Base-by-base conservation (phyloP, 2,113 vertebrate species). In the Brachypodius melanocephalos region DNA sequence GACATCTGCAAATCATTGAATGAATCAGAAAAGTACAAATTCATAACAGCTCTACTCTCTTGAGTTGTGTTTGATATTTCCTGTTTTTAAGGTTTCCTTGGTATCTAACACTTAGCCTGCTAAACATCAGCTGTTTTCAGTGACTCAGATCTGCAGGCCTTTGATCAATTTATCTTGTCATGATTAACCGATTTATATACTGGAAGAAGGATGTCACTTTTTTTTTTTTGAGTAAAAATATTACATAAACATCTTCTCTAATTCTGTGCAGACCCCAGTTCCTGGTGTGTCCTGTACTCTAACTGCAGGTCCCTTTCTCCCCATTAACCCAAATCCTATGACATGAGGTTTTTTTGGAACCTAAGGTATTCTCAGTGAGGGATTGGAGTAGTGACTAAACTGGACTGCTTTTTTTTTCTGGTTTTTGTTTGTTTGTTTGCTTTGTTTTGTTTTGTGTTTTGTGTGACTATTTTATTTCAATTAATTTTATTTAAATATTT, bases 41-140 rank as follows among this genome's bases (percentile, higher is more conserved):
- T 97, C 96, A 94, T 94, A 96, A 72, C 97, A 97, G 97, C 96
- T 95, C 86, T 88, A 54, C 94, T 98, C 97, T 98, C 97, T 95
- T 48, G 72, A 97, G 95, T 91, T 96, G 96, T 17, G 59, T 97
- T 97, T 98, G 97, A 97, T 96, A 97, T 98, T 98, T 98, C 98
- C 98, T 98, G 98, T 98, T 98, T 98, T 98, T 92, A 96, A 97
- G 93, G 98, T 98, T 98, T 98, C 98, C 98, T 98, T 98, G 97
- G 98, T 98, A 97, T 97, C 97, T 97, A 90, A 92, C 94, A 97
- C 97, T 96, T 91, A 73, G 91, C 57, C 96, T 97, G 76, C 90
- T 97, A 96, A 98, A 97, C 92, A 91, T 97, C 96, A 98, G 97
- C 97, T 98, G 97, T 83, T 97, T 85, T 31, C 89, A 95, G 89